Conservation (phyloP, 1,140 invertebrate genomes). For the Drosophila seguyi region DNA sequence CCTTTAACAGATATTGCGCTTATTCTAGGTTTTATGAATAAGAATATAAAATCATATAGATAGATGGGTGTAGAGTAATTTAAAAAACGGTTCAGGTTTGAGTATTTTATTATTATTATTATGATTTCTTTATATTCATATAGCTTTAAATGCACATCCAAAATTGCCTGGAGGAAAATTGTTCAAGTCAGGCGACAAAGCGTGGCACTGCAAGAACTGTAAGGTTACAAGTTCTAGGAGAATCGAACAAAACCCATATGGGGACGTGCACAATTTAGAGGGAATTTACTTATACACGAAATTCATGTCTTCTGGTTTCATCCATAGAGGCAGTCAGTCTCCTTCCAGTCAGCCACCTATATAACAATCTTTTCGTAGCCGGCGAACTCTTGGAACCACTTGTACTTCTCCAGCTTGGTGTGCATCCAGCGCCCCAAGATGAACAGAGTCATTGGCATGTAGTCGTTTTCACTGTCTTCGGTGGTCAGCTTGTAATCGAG, state of each 20-base stretch:
- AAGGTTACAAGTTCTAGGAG: too few species aligned
- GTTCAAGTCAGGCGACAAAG: too few species aligned
- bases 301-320: not conserved
- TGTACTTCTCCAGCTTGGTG: constrained; percentile 7
- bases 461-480: not conserved
- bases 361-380: not conserved
- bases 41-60: not conserved
- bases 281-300: too few species aligned
- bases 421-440: constrained; percentile 28
- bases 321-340: not conserved
- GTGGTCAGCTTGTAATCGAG: constrained; percentile 38
- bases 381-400: constrained; percentile 31
- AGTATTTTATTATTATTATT: too few species aligned
- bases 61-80: not conserved
- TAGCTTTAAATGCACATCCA: too few species aligned
- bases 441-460: constrained; percentile 32
- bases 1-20: not conserved
- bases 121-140: too few species aligned
- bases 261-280: too few species aligned
- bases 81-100: too few species aligned
- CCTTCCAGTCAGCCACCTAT: not conserved
- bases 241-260: too few species aligned
- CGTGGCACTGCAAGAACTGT: too few species aligned
- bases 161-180: too few species aligned
- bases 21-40: not conserved